Evolutionary conservation across 2,888 invertebrate genomes (phyloP), one percentile per base, ranked within the genome.

Genomic region (Nebria brevicollis): DNA sequence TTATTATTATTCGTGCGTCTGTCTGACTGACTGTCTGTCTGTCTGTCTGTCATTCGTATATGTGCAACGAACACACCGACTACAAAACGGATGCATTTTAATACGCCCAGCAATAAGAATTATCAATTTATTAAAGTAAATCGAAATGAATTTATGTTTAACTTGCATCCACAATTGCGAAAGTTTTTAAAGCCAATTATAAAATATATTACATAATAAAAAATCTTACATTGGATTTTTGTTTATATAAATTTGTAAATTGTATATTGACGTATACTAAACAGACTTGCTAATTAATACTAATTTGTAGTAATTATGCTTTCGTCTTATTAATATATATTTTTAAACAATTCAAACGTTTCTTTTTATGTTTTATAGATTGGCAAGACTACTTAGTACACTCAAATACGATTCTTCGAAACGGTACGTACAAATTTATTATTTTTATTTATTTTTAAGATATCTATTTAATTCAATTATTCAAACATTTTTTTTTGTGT

Each of bases 1-100:
- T 85, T 85, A 26, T 85, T 86, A 85, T 86, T 86, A 85, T 86
- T 85, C 85, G 20, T 85, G 84, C 84, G 84, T 84, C 85, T 84
- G 86, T 85, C 34, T 72, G 77, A 15, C 65, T 83, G 84, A 84
- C 85, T 84, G 86, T 85, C 85, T 84, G 72, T 72, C 34, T 72
- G 77, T 65, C 65, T 74, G 20, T 77, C 15, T 54, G 54, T 54
- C 54, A 54, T 54, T 54, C 54, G 54, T 54, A 54, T 54, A 54
- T 54, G 54, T 54, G 54, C 54, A 11, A 54, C 54, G 54, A 54
- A 54, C 54, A 54, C 13, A 54, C 54, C 54, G 54, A 54, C 2
- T 54, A 2, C 8, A 11, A 54, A 11, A 54, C 54, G 54, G 54
- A 54, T 54, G 54, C 54, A 54, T 54, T 54, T 13, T 11, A 6